These are phyloP conservation scores for Leptoclinus maculatus DNA, from an alignment of 2,797 vertebrate species.

Conservation along the genomic window DNA sequence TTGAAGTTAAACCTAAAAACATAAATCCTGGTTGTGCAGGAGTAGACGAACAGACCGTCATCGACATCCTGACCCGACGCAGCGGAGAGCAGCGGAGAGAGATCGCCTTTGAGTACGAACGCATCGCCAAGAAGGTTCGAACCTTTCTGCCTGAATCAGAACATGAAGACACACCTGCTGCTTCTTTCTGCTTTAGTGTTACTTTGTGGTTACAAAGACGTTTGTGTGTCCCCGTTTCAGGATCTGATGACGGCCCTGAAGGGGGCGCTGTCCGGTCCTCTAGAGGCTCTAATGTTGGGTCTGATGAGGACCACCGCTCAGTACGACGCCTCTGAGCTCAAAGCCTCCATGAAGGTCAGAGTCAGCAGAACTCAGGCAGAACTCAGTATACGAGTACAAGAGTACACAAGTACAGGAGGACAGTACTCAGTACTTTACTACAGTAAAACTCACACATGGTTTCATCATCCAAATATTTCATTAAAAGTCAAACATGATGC, in stretches of 20 bases:
- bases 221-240: conserved; percentile 54
- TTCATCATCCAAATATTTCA: neutral
- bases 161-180: neutral
- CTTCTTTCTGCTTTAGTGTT: neutral
- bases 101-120: conserved; percentile 93
- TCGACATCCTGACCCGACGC: conserved; percentile 93
- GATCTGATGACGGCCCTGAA: conserved; percentile 88
- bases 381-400: neutral
- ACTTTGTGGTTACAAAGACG: neutral
- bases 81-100: conserved; percentile 91
- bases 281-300: conserved; percentile 92
- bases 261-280: conserved; percentile 91
- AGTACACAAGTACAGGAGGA: neutral
- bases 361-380: neutral
- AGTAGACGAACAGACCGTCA: conserved; percentile 94
- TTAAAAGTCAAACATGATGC: neutral
- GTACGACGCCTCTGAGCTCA: conserved; percentile 93
- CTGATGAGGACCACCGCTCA: conserved; percentile 93
- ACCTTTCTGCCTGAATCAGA: neutral
- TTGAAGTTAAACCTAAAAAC: neutral
- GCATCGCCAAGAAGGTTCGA: conserved; percentile 90
- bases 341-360: conserved; percentile 92
- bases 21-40: conserved; percentile 76
- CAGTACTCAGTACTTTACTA: neutral
- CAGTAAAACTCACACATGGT: neutral